Evolutionary conservation across 2,888 invertebrate species (phyloP), one percentile per base, ranked within the genome.

Genomic region (Hypercompe scribonia): DNA sequence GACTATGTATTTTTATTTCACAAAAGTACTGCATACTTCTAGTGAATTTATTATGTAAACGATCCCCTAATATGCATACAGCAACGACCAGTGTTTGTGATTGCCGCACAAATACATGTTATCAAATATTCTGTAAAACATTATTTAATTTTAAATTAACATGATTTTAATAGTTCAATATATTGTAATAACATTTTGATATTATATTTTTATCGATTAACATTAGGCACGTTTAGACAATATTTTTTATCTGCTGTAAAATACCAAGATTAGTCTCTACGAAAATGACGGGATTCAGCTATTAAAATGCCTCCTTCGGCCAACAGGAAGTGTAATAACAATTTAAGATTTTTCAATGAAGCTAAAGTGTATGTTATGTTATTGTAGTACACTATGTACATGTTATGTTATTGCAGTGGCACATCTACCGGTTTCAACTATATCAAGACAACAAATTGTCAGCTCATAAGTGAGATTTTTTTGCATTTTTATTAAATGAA

Each of bases 41-140:
- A 58, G 82, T 80, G 74, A 85, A 86, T 90, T 90, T 90, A 92
- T 91, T 90, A 91, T 89, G 88, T 88, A 88, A 83, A 83, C 84
- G 89, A 90, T 90, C 90, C 90, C 89, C 88, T 87, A 88, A 85
- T 87, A 76, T 81, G 84, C 79, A 83, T 54, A 31, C 28, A 76
- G 78, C 80, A 74, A 80, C 78, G 82, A 81, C 86, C 18, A 61
- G 15, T 61, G 18, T 31, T 61, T 61, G 7, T 61, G 28, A 31
- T 7, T 61, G 15, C 28, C 11, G n/a, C n/a, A 10, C n/a, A 50
- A 50, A 50, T 2, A 8, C n/a, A n/a, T n/a, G n/a, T 24, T 50
- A 21, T 50, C 21, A 54, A 54, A n/a, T 54, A 54, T n/a, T 10
- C 0, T 54, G 11, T 0, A n/a, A 54, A 54, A 50, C 10, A 18